Conservation (phyloP, 2,113 vertebrate genomes). For the Halichoeres trimaculatus region DNA sequence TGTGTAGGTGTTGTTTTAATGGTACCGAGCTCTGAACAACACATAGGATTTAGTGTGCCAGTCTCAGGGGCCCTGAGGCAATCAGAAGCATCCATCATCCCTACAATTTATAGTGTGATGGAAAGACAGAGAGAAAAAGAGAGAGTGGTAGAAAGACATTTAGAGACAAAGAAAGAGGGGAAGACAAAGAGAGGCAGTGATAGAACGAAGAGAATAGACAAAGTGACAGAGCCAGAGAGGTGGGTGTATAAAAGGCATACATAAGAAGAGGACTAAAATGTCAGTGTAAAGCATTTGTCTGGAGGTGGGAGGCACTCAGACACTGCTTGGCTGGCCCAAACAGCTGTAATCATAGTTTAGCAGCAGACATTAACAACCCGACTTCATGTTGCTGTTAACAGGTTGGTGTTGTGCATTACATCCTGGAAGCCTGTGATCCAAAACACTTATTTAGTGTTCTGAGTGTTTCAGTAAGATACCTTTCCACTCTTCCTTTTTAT, state of each 20-base stretch:
- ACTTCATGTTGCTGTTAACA: constrained; percentile 39
- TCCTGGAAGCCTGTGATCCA: constrained; percentile 34
- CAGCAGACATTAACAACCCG: constrained; percentile 50
- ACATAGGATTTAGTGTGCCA: constrained; percentile 43
- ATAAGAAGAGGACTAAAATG: constrained; percentile 68
- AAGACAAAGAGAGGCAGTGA: constrained; percentile 44
- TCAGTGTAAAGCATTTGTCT: constrained; percentile 61
- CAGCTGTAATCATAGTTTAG: constrained; percentile 66
- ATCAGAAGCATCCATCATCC: constrained; percentile 68
- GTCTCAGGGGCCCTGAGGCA: constrained; percentile 54
- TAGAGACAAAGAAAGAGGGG: constrained; percentile 1
- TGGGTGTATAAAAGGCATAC: constrained; percentile 71
- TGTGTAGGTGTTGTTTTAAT: constrained; percentile 68
- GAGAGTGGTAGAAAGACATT: neutral
- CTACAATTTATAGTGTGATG: constrained; percentile 47
- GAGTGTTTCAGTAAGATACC: neutral
- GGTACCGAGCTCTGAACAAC: constrained; percentile 26
- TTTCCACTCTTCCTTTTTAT: neutral
- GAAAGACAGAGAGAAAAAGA: constrained; percentile 12
- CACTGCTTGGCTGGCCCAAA: constrained; percentile 43
- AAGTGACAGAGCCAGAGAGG: constrained; percentile 52
- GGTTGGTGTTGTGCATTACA: constrained; percentile 45
- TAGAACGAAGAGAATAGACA: constrained; percentile 50
- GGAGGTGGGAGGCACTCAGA: constrained; percentile 71
- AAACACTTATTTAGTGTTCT: constrained; percentile 8